These are phyloP conservation scores for Drosophila barbarae DNA, from an alignment of 2,888 invertebrate genomes.

Conservation along the genomic window DNA sequence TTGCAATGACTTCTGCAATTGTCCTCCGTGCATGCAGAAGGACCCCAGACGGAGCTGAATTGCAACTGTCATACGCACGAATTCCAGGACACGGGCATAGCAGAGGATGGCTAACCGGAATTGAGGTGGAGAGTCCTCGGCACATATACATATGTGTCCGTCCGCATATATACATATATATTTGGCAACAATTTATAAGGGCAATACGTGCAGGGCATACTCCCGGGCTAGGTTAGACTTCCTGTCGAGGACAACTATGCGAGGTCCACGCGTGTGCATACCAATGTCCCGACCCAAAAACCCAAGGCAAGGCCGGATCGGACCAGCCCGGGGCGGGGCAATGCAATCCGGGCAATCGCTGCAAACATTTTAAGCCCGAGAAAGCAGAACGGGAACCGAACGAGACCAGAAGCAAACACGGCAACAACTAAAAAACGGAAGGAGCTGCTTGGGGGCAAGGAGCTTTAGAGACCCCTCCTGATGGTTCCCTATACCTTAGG, in stretches of 20 bases:
- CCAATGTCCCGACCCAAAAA: constrained; percentile 52
- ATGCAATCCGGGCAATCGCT: constrained; percentile 54
- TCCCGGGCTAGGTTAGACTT: constrained; percentile 64
- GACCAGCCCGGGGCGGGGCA: constrained; percentile 21
- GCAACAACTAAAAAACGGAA: constrained; percentile 23
- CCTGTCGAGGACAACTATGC: constrained; percentile 70
- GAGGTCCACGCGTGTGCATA: constrained; percentile 74
- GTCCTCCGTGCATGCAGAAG: constrained; percentile 67
- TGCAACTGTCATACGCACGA: constrained; percentile 59
- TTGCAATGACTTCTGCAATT: constrained; percentile 62
- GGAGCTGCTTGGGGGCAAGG: constrained; percentile 13
- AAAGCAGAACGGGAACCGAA: constrained; percentile 10
- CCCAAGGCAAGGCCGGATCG: constrained; percentile 10
- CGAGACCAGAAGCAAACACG: constrained; percentile 32
- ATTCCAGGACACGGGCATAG: constrained; percentile 2
- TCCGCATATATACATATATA: constrained; percentile 31
- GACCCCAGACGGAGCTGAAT: constrained; percentile 41
- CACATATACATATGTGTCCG: constrained; percentile 11
- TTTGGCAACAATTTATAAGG: constrained; percentile 74
- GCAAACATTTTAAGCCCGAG: constrained; percentile 61
- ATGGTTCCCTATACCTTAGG: not conserved
- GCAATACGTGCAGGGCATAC: constrained; percentile 72
- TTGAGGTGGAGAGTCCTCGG: constrained; percentile 27
- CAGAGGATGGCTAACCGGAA: constrained; percentile 15
- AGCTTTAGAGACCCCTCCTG: constrained; percentile 11